These are phyloP conservation scores for Aviceda subcristata DNA, from an alignment of 2,113 vertebrate species.

Conservation along the genomic window DNA sequence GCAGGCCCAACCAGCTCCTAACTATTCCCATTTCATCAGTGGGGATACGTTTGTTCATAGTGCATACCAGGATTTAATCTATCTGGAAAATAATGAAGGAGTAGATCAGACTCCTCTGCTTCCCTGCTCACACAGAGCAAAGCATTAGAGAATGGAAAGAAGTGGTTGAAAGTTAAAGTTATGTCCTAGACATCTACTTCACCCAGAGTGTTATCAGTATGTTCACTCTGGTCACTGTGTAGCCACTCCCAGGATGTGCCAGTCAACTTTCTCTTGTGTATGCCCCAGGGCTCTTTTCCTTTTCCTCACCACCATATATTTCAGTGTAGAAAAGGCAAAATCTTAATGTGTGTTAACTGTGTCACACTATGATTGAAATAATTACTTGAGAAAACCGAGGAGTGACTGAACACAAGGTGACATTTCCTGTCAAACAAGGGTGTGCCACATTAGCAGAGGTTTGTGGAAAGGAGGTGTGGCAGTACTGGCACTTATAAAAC, in stretches of 20 bases:
- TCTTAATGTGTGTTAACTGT: background rate
- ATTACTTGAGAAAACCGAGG: background rate
- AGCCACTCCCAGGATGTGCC: background rate
- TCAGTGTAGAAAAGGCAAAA: background rate
- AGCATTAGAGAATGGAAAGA: background rate
- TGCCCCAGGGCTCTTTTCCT: background rate
- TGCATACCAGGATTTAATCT: background rate
- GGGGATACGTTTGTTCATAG: background rate
- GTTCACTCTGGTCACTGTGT: background rate
- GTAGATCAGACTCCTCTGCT: background rate
- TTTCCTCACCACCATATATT: background rate
- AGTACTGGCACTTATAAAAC: background rate
- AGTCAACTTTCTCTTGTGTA: background rate
- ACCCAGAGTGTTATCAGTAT: accelerated
- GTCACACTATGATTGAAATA: background rate
- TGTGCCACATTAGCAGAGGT: background rate
- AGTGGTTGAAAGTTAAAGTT: background rate
- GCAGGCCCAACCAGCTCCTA: background rate
- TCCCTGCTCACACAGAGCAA: background rate
- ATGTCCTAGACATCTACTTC: background rate
- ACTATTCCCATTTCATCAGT: background rate
- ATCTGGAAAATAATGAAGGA: background rate
- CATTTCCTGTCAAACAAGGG: constrained; percentile 43
- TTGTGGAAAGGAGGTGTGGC: background rate
- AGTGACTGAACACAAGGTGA: background rate